These are phyloP conservation scores for Chrysogorgia sp. DNA, from an alignment of 92 coral and sea anemone species.

Conservation along the genomic window DNA sequence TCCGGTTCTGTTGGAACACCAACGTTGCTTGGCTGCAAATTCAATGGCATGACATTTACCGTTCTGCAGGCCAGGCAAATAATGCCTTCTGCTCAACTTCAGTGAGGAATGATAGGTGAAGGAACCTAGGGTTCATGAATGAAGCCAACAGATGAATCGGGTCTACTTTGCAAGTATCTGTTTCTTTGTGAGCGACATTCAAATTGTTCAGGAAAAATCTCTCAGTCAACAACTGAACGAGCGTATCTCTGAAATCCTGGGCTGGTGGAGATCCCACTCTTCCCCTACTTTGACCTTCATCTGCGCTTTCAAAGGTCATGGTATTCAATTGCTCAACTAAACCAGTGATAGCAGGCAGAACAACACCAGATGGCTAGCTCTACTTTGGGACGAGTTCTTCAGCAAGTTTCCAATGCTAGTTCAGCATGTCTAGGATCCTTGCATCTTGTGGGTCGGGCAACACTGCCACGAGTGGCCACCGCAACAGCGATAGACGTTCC, in stretches of 20 bases:
- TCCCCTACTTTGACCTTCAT: background rate
- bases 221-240: constrained; percentile 22
- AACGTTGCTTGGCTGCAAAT: background rate
- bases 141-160: constrained; percentile 27
- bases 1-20: background rate
- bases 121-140: constrained; percentile 34
- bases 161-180: background rate
- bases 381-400: constrained; percentile 18
- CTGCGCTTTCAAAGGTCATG: constrained; percentile 6
- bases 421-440: constrained; percentile 20
- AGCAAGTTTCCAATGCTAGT: constrained; percentile 11
- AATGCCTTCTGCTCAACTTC: constrained; percentile 32
- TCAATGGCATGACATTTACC: constrained; percentile 4
- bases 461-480: too few relatives aligned
- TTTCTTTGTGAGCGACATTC: background rate
- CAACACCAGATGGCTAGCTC: too few relatives aligned
- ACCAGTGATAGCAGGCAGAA: constrained; percentile 34
- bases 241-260: constrained; percentile 19
- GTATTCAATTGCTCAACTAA: constrained; percentile 29
- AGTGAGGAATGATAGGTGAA: constrained; percentile 17
- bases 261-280: background rate
- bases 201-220: constrained; percentile 27
- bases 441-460: constrained; percentile 36
- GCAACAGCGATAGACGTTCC: constrained; percentile 33
- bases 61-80: background rate